Evolutionary conservation across 2,113 vertebrate species (phyloP), one percentile per base, ranked within the genome.

Genomic region (Ammospiza nelsoni): DNA sequence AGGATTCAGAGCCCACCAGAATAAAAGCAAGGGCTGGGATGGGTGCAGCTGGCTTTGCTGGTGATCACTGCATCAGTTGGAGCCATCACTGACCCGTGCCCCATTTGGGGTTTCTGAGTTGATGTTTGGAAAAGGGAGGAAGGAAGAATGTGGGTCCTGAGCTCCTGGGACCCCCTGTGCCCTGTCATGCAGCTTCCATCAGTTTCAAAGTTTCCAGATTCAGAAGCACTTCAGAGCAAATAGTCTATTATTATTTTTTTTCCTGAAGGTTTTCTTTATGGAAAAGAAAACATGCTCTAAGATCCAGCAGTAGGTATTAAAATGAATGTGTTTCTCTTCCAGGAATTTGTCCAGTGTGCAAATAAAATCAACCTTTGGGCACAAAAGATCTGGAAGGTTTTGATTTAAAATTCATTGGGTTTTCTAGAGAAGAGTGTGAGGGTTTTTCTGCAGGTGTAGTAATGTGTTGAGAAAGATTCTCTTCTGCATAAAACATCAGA

Each of bases 251-350:
- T 5, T 75, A 11, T 28, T 48, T 33, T 74, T 52, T 69, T 48
- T 62, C 2, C 24, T 55, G 20, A 75, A 77, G 15, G 5, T 44
- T 92, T 95, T 83, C 46, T 79, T 54, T 58, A 58, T 35, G 15
- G 23, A 48, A 87, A 76, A 58, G 21, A 69, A 77, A 86, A 51
- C 0, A 5, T 28, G 31, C 43, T 66, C 66, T 86, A 54, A 59
- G 39, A 76, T 90, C 33, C 43, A 91, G 89, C n/a, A 74, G 48
- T 54, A 84, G 52, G 23, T 79, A 89, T 91, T 91, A 72, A 89
- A 95, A 92, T 84, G n/a, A 90, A 68, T 72, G 52, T 71, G 33
- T 78, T 94, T 75, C 80, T 91, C 54, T 89, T 93, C 76, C 87
- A 87, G 69, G 86, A 81, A 87, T 89, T 92, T 84, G 52, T 80